A percentile compares a stretch with the other conserved stretches of the same genome.
phyloP scores from a whole-genome alignment of 2,113 vertebrate species.

The Chroicocephalus ridibundus region DNA sequence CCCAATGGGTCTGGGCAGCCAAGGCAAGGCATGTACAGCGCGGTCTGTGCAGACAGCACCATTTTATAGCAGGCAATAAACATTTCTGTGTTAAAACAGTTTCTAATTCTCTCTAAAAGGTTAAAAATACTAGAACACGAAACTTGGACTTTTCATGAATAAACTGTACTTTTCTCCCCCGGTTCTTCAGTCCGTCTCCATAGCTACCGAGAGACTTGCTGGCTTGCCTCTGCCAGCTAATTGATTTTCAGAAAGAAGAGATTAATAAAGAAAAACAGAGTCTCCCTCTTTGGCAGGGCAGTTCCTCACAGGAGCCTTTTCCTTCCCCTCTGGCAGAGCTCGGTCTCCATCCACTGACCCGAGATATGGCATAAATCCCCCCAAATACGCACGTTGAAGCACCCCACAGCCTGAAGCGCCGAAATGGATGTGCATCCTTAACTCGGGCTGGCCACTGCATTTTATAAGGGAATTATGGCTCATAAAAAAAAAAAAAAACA shows the following conservation, averaged over 20 bases:
- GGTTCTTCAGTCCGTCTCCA: constrained; percentile 25
- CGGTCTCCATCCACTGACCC: background rate
- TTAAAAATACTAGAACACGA: constrained; percentile 38
- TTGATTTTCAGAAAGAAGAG: constrained; percentile 8
- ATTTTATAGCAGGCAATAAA: constrained; percentile 4
- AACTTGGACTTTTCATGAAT: constrained; percentile 55
- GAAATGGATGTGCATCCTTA: background rate
- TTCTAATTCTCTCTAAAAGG: background rate
- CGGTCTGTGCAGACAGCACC: constrained; percentile 1
- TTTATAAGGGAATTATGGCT: background rate
- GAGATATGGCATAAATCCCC: background rate
- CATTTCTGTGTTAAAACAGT: constrained; percentile 13
- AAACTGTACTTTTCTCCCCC: background rate
- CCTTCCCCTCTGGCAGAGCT: background rate
- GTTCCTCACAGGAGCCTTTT: background rate
- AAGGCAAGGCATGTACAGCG: background rate
- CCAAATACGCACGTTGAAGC: rapidly evolving
- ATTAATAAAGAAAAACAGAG: background rate
- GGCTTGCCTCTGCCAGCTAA: constrained; percentile 27
- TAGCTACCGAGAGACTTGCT: constrained; percentile 54
- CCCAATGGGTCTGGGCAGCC: background rate
- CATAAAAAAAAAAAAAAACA: background rate
- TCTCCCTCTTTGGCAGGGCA: background rate
- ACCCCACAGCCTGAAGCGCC: background rate
- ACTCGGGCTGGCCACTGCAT: background rate